Conservation (phyloP, 2,113 vertebrate genomes). For the Damaliscus lunatus region DNA sequence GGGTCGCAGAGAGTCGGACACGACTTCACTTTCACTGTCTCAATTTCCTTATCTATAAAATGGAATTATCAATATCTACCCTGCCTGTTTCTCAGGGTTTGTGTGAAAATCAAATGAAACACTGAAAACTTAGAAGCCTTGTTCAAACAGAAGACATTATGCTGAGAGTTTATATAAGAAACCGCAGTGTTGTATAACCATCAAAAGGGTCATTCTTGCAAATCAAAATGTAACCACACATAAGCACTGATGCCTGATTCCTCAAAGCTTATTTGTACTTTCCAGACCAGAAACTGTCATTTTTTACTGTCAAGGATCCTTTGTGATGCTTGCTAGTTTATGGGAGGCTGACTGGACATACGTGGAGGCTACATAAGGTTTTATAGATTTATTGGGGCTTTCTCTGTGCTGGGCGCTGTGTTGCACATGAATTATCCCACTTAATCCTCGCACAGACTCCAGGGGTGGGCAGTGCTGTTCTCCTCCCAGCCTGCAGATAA, state of each 20-base stretch:
- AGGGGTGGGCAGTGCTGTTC: rapidly evolving
- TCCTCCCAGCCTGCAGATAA: background rate
- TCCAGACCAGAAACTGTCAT: background rate
- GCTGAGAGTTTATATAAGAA: slow-evolving; percentile 41
- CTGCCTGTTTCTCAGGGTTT: background rate
- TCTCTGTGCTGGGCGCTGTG: background rate
- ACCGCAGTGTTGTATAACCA: background rate
- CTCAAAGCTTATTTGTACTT: background rate
- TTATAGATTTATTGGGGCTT: background rate
- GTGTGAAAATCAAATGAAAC: slow-evolving; percentile 1
- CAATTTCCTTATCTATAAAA: slow-evolving; percentile 11
- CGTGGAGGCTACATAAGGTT: background rate
- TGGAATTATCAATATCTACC: background rate
- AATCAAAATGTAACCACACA: background rate
- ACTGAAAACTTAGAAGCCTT: slow-evolving; percentile 30
- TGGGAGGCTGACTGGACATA: background rate
- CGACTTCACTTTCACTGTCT: background rate
- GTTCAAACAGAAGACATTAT: slow-evolving; percentile 28
- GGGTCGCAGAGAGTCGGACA: background rate
- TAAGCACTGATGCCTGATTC: background rate
- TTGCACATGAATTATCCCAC: background rate
- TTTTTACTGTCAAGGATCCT: background rate
- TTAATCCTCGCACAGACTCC: background rate
- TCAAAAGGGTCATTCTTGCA: background rate
- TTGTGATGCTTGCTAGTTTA: background rate